Conservation (phyloP, 1,140 invertebrate species). For the Drosophila sturtevanti region DNA sequence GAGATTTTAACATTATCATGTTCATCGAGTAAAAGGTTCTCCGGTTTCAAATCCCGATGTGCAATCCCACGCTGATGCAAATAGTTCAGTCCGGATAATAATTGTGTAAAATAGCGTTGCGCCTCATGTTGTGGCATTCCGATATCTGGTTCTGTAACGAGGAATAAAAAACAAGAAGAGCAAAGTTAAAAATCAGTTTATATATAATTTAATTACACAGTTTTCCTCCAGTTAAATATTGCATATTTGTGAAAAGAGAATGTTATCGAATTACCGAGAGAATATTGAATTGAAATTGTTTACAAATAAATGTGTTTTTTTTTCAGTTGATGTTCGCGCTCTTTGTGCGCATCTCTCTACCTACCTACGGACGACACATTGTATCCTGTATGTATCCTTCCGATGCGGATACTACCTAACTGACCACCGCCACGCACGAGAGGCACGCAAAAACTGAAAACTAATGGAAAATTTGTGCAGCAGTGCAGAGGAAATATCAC, state of each 20-base stretch:
- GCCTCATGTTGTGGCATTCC: slow-evolving; percentile 93
- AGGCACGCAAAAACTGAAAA: slow-evolving; percentile 21
- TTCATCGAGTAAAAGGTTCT: slow-evolving; percentile 95
- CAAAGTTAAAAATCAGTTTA: background rate
- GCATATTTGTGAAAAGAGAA: too few species aligned
- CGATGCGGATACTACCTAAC: background rate
- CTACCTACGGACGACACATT: background rate
- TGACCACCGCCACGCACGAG: slow-evolving; percentile 6
- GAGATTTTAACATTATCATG: slow-evolving; percentile 96
- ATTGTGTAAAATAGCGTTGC: slow-evolving; percentile 94
- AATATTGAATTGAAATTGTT: slow-evolving; percentile 37
- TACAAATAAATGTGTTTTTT: slow-evolving; percentile 18
- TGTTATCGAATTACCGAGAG: too few species aligned
- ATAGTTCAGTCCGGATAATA: slow-evolving; percentile 93
- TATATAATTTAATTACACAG: background rate
- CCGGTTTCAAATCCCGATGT: slow-evolving; percentile 97
- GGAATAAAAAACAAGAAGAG: background rate
- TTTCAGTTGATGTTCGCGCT: slow-evolving; percentile 23
- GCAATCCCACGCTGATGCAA: slow-evolving; percentile 91
- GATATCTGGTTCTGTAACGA: slow-evolving; percentile 92
- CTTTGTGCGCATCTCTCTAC: background rate
- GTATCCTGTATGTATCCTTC: background rate
- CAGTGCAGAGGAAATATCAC: slow-evolving; percentile 13
- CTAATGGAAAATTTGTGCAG: slow-evolving; percentile 48
- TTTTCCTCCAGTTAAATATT: background rate